Percentiles rank a stretch among this genome's conserved stretches.
phyloP scores from a whole-genome alignment of 1,140 invertebrate species.

The Dufourea novaeangliae region DNA sequence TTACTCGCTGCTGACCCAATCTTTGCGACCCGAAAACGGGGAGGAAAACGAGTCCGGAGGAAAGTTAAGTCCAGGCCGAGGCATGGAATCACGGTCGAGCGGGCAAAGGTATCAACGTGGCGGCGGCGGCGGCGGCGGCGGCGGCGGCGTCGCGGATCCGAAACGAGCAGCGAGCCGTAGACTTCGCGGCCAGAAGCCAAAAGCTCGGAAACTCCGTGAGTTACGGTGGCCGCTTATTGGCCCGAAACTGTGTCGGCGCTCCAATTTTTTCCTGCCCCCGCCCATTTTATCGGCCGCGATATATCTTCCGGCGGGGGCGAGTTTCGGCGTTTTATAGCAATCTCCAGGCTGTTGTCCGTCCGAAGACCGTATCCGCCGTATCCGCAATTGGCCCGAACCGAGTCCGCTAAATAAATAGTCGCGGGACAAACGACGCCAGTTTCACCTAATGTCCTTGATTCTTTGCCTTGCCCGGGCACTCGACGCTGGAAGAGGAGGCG shows the following conservation, averaged over 20 bases:
- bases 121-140: too few species aligned
- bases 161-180: background rate
- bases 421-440: background rate
- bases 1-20: background rate
- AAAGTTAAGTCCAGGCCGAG: background rate
- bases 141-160: background rate
- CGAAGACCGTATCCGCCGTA: background rate
- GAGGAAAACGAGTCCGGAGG: background rate
- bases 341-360: background rate
- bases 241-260: constrained; percentile 35
- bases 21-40: background rate
- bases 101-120: constrained; percentile 18
- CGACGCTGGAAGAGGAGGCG: too few species aligned
- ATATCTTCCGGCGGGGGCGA: background rate
- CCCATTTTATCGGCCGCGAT: constrained; percentile 17
- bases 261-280: constrained; percentile 12
- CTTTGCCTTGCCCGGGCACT: background rate
- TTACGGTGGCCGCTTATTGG: constrained; percentile 29
- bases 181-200: constrained; percentile 24
- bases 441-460: background rate
- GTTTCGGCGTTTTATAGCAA: constrained; percentile 17
- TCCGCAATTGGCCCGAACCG: background rate
- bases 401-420: background rate
- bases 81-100: constrained; percentile 24
- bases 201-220: constrained; percentile 31